A percentile compares a stretch with the other conserved stretches of the same genome.
These are phyloP conservation scores for Theodoxus fluviatilis DNA, from an alignment of 2,888 invertebrate species.

Conservation along the genomic window DNA sequence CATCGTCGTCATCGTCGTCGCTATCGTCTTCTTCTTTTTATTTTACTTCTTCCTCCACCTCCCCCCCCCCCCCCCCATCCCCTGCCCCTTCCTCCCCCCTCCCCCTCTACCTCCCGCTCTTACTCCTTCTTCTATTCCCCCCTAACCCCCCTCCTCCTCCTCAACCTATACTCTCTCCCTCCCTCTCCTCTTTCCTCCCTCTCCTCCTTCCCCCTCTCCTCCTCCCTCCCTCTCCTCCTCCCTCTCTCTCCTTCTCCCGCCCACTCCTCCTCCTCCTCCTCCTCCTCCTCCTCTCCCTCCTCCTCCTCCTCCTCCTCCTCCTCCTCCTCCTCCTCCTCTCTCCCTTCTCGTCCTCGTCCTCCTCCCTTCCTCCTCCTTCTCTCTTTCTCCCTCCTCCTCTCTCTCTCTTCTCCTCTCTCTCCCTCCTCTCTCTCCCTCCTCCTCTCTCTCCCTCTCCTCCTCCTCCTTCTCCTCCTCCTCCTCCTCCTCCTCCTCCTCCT, in stretches of 20 bases:
- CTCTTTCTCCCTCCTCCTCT: not conserved
- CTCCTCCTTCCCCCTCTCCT: not conserved
- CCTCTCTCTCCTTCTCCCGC: not conserved
- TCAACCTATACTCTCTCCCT: not conserved
- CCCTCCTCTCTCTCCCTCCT: not conserved
- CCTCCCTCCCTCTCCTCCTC: not conserved
- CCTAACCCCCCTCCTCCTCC: not conserved
- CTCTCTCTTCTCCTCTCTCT: slow-evolving; percentile 11
- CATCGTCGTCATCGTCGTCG: too few species aligned
- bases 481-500: not conserved
- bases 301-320: not conserved
- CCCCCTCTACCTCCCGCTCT: slow-evolving; percentile 1
- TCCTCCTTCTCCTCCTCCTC: too few species aligned
- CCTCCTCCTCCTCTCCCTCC: not conserved
- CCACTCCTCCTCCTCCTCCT: not conserved
- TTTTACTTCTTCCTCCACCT: too few species aligned
- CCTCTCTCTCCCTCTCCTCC: not conserved
- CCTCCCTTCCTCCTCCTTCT: not conserved
- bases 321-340: too few species aligned
- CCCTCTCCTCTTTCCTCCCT: not conserved
- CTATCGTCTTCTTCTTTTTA: too few species aligned
- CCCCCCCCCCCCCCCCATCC: too few species aligned
- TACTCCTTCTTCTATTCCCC: not conserved
- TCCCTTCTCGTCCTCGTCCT: not conserved
- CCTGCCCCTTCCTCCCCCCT: not conserved